phyloP scores from a whole-genome alignment of 2,113 vertebrate species.

The Eretmochelys imbricata region DNA sequence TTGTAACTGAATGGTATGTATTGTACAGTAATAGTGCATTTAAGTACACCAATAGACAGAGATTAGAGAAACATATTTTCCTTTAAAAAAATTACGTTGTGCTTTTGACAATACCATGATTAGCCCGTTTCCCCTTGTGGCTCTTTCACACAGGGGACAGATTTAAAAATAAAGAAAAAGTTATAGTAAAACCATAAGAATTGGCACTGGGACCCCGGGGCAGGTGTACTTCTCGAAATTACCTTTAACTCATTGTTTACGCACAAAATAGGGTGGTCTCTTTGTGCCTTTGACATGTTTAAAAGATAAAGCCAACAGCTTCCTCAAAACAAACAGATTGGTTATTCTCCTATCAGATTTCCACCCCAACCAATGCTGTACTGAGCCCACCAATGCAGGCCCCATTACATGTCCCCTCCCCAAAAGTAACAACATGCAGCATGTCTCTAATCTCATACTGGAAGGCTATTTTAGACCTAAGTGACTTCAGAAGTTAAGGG shows the following conservation, averaged over 20 bases:
- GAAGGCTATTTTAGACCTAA: neutral
- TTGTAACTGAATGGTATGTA: neutral
- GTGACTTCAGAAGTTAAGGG: neutral
- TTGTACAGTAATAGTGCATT: neutral
- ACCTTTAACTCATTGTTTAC: neutral
- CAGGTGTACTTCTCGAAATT: neutral
- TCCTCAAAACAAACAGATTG: neutral
- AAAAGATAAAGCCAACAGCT: neutral
- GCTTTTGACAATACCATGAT: neutral
- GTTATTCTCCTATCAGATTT: neutral
- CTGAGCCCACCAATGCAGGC: neutral
- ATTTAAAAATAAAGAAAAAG: neutral
- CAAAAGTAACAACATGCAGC: neutral
- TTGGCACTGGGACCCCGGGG: neutral
- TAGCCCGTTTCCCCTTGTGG: neutral
- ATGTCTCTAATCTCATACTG: neutral
- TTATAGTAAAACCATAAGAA: neutral
- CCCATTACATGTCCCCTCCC: neutral
- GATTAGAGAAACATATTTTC: neutral
- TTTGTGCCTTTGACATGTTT: neutral
- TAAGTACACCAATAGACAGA: neutral
- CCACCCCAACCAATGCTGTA: neutral
- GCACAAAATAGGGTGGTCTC: neutral
- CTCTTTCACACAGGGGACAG: neutral
- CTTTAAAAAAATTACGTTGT: neutral